These are phyloP conservation scores for Burhinus oedicnemus DNA, from an alignment of 2,113 vertebrate genomes.

Conservation along the genomic window DNA sequence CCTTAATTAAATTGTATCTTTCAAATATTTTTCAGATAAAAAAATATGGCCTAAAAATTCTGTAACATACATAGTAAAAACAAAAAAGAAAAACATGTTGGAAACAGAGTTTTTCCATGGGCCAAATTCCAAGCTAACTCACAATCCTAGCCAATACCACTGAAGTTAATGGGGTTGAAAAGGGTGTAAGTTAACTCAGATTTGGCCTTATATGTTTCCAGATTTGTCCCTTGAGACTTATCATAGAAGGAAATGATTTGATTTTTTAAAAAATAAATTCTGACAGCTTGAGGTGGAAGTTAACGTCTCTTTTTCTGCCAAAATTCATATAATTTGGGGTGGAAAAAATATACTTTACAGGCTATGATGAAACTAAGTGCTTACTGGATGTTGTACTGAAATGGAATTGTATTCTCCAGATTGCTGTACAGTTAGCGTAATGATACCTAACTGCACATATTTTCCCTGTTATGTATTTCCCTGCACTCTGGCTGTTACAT, in stretches of 20 bases:
- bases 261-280: slow-evolving; percentile 29
- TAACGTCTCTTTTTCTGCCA: slow-evolving; percentile 33
- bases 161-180: slow-evolving; percentile 37
- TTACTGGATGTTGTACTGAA: slow-evolving; percentile 9
- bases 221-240: slow-evolving; percentile 17
- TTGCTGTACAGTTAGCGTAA: slow-evolving; percentile 36
- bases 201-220: slow-evolving; percentile 16
- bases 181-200: not conserved
- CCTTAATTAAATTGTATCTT: not conserved
- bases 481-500: not conserved
- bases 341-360: slow-evolving; percentile 34
- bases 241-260: not conserved
- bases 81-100: not conserved
- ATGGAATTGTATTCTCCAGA: slow-evolving; percentile 31
- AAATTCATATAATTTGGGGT: slow-evolving; percentile 6
- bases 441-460: slow-evolving; percentile 38
- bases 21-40: not conserved
- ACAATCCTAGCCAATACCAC: not conserved
- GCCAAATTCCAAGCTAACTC: not conserved
- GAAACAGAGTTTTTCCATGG: not conserved
- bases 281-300: slow-evolving; percentile 42
- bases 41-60: not conserved
- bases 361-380: slow-evolving; percentile 23
- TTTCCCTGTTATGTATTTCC: not conserved
- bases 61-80: not conserved